A percentile compares a stretch with the other conserved stretches of the same genome.
Conservation (phyloP, 2,888 invertebrate genomes). For the Anorthoa munda region DNA sequence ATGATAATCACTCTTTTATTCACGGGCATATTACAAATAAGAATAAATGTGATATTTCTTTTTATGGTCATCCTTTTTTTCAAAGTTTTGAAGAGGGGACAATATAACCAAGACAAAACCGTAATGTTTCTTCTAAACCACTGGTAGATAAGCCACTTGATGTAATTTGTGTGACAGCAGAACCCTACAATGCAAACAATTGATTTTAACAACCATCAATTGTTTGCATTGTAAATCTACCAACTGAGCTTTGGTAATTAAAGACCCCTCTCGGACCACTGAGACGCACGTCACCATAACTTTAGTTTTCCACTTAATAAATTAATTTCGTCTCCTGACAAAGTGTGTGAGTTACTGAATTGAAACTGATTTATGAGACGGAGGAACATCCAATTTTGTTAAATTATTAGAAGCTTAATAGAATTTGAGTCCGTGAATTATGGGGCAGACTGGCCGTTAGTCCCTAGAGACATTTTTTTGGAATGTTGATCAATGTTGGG, state of each 20-base stretch:
- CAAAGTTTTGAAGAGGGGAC: too few relatives aligned
- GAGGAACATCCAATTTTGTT: conserved; percentile 20
- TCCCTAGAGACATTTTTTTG: background rate
- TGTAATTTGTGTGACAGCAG: too few relatives aligned
- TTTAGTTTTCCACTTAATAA: conserved; percentile 12
- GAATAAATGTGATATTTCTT: background rate
- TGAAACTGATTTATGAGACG: conserved; percentile 42
- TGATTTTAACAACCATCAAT: background rate
- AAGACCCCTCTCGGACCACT: background rate
- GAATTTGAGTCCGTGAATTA: conserved; percentile 20
- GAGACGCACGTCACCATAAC: background rate
- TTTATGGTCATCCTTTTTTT: too few relatives aligned
- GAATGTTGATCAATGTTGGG: background rate
- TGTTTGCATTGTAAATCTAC: background rate
- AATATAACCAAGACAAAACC: too few relatives aligned
- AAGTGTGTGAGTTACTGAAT: conserved; percentile 26
- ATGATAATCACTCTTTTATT: too few relatives aligned
- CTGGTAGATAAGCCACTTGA: too few relatives aligned
- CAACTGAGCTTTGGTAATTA: background rate
- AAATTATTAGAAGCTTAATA: conserved; percentile 27
- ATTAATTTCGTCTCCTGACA: conserved; percentile 16
- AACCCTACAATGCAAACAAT: background rate
- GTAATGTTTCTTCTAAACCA: too few relatives aligned
- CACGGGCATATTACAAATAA: too few relatives aligned
- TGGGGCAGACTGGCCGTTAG: background rate